phyloP scores from a whole-genome alignment of 2,113 vertebrate genomes.

The Chaenogobius annularis region DNA sequence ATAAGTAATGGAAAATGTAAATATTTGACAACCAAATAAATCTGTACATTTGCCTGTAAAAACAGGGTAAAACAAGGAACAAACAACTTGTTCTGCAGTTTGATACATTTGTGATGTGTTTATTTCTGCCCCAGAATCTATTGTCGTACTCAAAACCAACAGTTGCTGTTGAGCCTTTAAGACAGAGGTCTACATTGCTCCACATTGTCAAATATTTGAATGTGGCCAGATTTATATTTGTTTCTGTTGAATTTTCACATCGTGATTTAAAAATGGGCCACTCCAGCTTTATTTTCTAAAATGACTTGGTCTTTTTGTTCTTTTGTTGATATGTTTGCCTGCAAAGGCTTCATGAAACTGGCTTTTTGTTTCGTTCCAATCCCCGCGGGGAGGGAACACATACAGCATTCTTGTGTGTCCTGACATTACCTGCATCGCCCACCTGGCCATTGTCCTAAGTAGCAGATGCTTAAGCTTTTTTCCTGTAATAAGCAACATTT shows the following conservation, averaged over 20 bases:
- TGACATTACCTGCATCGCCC: not conserved
- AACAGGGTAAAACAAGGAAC: too few relatives aligned
- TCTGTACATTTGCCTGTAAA: too few relatives aligned
- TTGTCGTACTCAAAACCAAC: not conserved
- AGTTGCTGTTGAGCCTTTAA: not conserved
- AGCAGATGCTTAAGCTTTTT: slow-evolving; percentile 22
- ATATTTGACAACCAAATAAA: too few relatives aligned
- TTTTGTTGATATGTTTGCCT: slow-evolving; percentile 5
- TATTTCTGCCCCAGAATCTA: not conserved
- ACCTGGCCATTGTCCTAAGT: slow-evolving; percentile 18
- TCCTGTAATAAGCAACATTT: slow-evolving; percentile 25
- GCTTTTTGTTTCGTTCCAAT: not conserved
- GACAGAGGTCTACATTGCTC: not conserved
- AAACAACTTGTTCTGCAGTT: too few relatives aligned
- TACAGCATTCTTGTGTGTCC: not conserved
- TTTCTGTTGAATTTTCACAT: not conserved
- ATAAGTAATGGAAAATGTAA: too few relatives aligned
- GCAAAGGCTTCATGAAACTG: not conserved
- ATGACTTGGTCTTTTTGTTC: slow-evolving; percentile 6
- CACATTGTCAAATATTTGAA: not conserved
- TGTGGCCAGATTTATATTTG: not conserved
- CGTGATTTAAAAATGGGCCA: not conserved
- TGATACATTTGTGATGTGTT: not conserved
- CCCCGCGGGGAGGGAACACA: not conserved
- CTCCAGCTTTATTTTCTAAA: not conserved